Base-by-base conservation (phyloP, 2,797 vertebrate species). In the Telmatherina bonti region DNA sequence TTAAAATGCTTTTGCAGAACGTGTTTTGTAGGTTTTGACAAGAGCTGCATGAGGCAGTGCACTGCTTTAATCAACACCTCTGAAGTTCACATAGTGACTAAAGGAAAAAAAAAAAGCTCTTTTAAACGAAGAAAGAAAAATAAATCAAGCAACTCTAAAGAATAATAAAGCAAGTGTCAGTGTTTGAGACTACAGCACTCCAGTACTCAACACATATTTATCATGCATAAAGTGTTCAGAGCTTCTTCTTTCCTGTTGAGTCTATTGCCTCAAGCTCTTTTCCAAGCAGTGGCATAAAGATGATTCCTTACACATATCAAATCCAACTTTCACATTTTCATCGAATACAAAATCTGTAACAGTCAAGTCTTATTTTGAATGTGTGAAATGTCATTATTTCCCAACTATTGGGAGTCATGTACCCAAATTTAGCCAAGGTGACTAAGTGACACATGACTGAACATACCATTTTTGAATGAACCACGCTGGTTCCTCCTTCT, bases 401-500 rank as follows among this genome's bases (percentile, higher is more conserved):
- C 79, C 54, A 60, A 31, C 27, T 71, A 67, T 71, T 64, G 78
- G 53, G 38, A 63, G 57, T 64, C 30, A 2, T 24, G 31, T 12
- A 33, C 54, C 30, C 36, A 47, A 22, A 67, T 76, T 84, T 81
- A 74, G 69, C 64, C 75, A 71, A 30, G 51, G 61, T 58, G 81
- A 68, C 71, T 69, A 18, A 62, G 53, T 83, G 83, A 85, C 74
- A 82, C 78, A 86, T 10, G 8, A 33, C 56, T 67, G 15, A 68
- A 92, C 96, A 87, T 93, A 99, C 97, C 96, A 4, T 99, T 96
- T 93, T 99, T 99, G 93, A 99, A 99, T 0, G 98, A 99, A 61
- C 97, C 97, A 0, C 95, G 94, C 78, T 95, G 90, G 91, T 87
- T 94, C 78, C 95, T 96, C 82, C 91, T 97, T 84, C 96, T 91